A percentile compares a stretch with the other conserved stretches of the same genome.
phyloP scores from a whole-genome alignment of 2,888 invertebrate species.

The Brachypalpus laphriformis region DNA sequence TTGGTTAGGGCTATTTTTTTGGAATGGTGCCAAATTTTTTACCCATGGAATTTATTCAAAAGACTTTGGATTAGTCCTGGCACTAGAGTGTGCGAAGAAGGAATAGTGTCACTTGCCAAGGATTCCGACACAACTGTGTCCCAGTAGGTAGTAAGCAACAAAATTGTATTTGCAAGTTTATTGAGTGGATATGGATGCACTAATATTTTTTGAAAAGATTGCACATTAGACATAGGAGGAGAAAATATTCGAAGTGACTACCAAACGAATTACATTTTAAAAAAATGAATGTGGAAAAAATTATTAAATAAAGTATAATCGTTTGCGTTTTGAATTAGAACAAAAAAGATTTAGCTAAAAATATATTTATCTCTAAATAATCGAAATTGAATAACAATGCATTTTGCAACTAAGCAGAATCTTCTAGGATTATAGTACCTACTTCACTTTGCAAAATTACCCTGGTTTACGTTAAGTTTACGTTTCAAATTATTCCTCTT shows the following conservation, averaged over 20 bases:
- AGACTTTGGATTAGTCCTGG: neutral
- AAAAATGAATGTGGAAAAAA: neutral
- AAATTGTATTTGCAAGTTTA: constrained; percentile 26
- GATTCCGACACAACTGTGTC: constrained; percentile 4
- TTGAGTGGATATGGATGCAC: constrained; percentile 10
- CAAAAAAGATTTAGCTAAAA: constrained; percentile 2
- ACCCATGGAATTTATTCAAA: neutral
- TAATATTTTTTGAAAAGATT: neutral
- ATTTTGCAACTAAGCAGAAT: constrained; percentile 8
- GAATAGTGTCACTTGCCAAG: neutral
- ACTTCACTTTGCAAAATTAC: neutral
- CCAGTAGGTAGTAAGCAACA: constrained; percentile 26
- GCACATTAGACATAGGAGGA: neutral
- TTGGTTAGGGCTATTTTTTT: neutral
- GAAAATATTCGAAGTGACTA: neutral
- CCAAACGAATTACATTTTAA: neutral
- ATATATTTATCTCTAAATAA: constrained; percentile 24
- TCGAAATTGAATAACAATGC: constrained; percentile 32
- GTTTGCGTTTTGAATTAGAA: constrained; percentile 11
- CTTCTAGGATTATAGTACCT: neutral
- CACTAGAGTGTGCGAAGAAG: neutral
- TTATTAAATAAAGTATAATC: neutral
- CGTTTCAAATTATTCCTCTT: no score
- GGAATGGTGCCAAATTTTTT: constrained; percentile 31
- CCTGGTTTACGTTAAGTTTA: no score